Conservation (phyloP, 2,888 invertebrate species). For the Hedya salicella region DNA sequence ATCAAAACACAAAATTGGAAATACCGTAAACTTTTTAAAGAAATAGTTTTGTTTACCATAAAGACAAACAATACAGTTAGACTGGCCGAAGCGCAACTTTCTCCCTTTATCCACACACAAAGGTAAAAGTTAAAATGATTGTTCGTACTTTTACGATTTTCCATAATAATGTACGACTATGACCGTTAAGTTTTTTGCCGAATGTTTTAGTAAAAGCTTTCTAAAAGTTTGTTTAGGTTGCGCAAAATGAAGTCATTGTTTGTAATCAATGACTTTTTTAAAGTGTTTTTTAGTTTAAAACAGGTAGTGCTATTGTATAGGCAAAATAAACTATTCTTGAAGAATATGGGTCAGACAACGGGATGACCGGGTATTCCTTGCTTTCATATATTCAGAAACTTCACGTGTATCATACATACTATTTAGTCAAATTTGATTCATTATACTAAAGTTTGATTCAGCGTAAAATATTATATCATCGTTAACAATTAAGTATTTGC, state of each 20-base stretch:
- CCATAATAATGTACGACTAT: slow-evolving; percentile 57
- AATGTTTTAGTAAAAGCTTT: slow-evolving; percentile 58
- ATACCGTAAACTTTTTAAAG: slow-evolving; percentile 54
- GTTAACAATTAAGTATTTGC: background rate
- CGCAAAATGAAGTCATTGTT: slow-evolving; percentile 32
- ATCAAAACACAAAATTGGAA: slow-evolving; percentile 49
- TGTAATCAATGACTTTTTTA: slow-evolving; percentile 3
- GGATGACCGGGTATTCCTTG: background rate
- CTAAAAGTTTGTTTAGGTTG: slow-evolving; percentile 38
- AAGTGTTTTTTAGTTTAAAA: slow-evolving; percentile 11
- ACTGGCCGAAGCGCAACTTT: slow-evolving; percentile 81
- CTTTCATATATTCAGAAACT: background rate
- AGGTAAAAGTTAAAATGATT: slow-evolving; percentile 70
- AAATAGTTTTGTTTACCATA: slow-evolving; percentile 64
- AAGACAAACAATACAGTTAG: slow-evolving; percentile 73
- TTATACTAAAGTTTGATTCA: no score
- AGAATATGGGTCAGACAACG: slow-evolving; percentile 22
- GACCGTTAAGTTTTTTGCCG: slow-evolving; percentile 53
- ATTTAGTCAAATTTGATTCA: no score
- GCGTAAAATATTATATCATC: background rate
- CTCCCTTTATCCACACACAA: slow-evolving; percentile 79
- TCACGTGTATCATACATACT: no score
- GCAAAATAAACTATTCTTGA: background rate
- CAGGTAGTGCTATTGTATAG: slow-evolving; percentile 26
- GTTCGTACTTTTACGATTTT: slow-evolving; percentile 64